Evolutionary conservation across 2,888 invertebrate genomes (phyloP).

Genomic region (Neoascia interrupta): DNA sequence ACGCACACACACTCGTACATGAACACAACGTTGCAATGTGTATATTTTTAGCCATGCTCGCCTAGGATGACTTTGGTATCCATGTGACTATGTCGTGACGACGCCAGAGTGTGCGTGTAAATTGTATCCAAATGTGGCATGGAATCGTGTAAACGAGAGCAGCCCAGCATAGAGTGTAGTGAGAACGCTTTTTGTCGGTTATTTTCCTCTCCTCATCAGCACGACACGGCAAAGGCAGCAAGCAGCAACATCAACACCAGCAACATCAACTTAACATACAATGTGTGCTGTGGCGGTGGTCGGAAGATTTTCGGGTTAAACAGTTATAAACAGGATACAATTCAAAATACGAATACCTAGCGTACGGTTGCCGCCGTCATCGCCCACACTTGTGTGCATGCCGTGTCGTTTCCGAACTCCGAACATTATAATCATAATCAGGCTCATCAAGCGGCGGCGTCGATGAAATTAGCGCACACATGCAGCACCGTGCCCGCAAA

Average conservation of each 20-base stretch:
- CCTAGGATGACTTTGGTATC: conserved; percentile 47
- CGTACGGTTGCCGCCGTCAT: conserved; percentile 39
- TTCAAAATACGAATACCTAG: conserved; percentile 65
- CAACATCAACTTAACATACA: conserved; percentile 66
- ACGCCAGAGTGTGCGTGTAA: conserved; percentile 49
- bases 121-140: conserved; percentile 60
- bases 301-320: conserved; percentile 69
- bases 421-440: conserved; percentile 47
- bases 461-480: conserved; percentile 50
- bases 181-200: conserved; percentile 58
- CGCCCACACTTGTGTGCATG: background rate
- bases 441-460: conserved; percentile 34
- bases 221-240: no score
- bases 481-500: conserved; percentile 22
- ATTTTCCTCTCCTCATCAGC: conserved; percentile 58
- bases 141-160: conserved; percentile 66
- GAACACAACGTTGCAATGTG: conserved; percentile 32
- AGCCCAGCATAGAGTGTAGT: conserved; percentile 40
- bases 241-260: conserved; percentile 45
- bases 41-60: conserved; percentile 65
- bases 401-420: conserved; percentile 16
- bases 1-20: conserved; percentile 7
- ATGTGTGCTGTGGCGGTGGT: conserved; percentile 63
- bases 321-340: conserved; percentile 69
- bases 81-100: conserved; percentile 25